Conservation (phyloP, 2,888 invertebrate genomes). For the Ectropis crepuscularia region DNA sequence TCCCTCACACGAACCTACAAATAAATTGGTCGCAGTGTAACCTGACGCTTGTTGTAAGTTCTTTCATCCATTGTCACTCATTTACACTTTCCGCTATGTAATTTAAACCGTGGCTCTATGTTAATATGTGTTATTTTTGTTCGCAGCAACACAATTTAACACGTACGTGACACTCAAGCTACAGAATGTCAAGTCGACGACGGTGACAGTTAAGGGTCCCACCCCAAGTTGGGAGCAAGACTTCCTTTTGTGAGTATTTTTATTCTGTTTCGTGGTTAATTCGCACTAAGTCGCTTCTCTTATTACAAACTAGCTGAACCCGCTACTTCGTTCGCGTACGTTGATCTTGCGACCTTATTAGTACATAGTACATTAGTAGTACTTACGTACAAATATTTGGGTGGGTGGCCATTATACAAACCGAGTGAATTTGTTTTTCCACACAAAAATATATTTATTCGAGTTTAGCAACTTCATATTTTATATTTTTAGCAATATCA, state of each 20-base stretch:
- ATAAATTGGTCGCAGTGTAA: conserved; percentile 10
- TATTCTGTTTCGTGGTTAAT: conserved; percentile 43
- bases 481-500: no score
- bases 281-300: not conserved
- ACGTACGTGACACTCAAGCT: conserved; percentile 98
- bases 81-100: conserved; percentile 9
- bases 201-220: conserved; percentile 97
- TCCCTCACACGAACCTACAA: not conserved
- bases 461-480: no score
- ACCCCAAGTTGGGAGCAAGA: conserved; percentile 99
- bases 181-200: conserved; percentile 99
- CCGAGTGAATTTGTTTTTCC: no score
- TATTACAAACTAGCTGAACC: no score
- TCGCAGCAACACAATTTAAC: conserved; percentile 95
- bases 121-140: conserved; percentile 44
- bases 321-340: no score
- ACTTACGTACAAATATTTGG: no score
- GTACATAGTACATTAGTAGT: no score
- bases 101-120: conserved; percentile 13
- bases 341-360: no score
- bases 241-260: conserved; percentile 97
- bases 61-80: conserved; percentile 29
- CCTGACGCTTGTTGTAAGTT: conserved; percentile 29
- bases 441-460: no score
- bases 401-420: no score